phyloP scores from a whole-genome alignment of 2,797 vertebrate genomes.

The Channallabes apus region DNA sequence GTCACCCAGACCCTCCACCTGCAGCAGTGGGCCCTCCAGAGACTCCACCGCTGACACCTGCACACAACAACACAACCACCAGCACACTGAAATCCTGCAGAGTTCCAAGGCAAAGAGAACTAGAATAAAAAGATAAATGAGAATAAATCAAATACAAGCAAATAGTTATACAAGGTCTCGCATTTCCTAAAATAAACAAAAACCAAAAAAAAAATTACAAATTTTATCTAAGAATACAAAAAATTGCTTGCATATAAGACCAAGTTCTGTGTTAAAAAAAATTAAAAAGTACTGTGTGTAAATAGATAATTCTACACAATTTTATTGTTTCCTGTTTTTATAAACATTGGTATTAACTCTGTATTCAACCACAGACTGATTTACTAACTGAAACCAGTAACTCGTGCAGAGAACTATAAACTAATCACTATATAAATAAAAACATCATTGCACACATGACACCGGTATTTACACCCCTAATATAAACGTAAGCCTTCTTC shows the following conservation, averaged over 20 bases:
- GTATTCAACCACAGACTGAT: neutral
- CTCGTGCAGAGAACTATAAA: neutral
- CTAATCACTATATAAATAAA: neutral
- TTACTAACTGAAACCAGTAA: neutral
- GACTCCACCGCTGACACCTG: conserved; percentile 94
- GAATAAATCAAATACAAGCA: neutral
- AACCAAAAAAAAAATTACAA: neutral
- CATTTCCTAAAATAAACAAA: neutral
- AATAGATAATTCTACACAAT: neutral
- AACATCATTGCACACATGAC: neutral
- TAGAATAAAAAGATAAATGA: neutral
- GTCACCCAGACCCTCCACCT: conserved; percentile 95
- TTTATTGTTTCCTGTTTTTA: neutral
- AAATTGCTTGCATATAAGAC: neutral
- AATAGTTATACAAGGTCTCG: neutral
- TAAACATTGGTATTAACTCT: neutral
- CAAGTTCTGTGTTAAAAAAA: neutral
- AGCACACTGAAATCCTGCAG: neutral
- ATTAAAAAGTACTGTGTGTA: neutral
- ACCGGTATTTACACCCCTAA: neutral
- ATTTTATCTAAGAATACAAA: too few species aligned
- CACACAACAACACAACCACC: conserved; percentile 25
- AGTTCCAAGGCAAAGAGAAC: too few species aligned
- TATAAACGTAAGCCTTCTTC: neutral
- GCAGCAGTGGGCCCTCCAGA: conserved; percentile 88